Base-by-base conservation (phyloP, 2,888 invertebrate genomes). In the Tiliacea citrago region DNA sequence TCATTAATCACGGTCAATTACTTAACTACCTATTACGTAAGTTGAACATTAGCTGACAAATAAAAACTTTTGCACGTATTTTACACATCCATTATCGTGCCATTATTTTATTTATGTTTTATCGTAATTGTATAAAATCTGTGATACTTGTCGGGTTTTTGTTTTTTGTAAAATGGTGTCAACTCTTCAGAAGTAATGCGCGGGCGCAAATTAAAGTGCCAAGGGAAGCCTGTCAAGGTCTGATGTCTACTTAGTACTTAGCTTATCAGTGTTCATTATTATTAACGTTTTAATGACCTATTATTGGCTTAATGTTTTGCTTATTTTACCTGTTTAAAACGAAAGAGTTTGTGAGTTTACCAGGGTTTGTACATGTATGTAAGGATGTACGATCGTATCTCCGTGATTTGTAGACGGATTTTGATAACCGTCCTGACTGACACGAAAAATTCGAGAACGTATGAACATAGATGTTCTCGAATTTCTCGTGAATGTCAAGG, bases 211-310 rank as follows among this genome's bases (percentile, higher is more conserved):
- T 88, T 86, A 70, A 83, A 79, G 72, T 42, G 67, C 71, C 89
- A 87, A 87, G 86, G 88, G 69, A 57, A 81, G 67, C 75, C 75
- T 80, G 72, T 72, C 87, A 84, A 89, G 89, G 88, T 79, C 73
- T 68, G 63, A 61, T 65, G 69, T 58, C 75, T 77, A 73, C 73
- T 18, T 75, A n/a, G 47, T 55, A 47, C 71, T 73, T 80, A 72
- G 71, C 21, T 74, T 73, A 68, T 53, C 45, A 49, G 68, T 55
- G 35, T 24, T 67, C n/a, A 62, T n/a, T 57, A 45, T n/a, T 55
- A 45, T 47, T 66, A 16, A 60, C 45, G 58, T 21, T 39, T 61
- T 70, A 35, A 18, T 67, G 47, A 35, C 29, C 21, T 45, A n/a
- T 45, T 39, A 68, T 29, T 62, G 29, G 16, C 2, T 58, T 39